Evolutionary conservation across 2,888 invertebrate species (phyloP).

Genomic region (Tetragonula carbonaria): DNA sequence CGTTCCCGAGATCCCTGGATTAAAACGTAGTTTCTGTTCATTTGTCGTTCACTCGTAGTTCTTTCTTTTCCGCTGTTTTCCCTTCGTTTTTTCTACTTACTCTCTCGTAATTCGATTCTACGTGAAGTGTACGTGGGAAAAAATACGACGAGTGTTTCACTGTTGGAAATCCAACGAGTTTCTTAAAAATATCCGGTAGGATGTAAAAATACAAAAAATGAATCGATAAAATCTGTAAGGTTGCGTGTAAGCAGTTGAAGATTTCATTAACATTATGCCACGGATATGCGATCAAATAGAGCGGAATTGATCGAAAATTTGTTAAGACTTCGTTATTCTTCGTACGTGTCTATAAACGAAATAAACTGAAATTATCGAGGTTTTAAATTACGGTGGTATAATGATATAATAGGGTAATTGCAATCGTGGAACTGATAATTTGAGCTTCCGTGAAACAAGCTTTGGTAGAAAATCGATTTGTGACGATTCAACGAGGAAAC

Average conservation of each 20-base stretch:
- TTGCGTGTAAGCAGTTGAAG: no score
- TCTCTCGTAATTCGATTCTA: neutral
- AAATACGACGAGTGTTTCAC: no score
- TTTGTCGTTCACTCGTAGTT: slow-evolving; percentile 64
- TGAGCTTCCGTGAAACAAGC: no score
- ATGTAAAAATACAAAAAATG: neutral
- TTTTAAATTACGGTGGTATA: no score
- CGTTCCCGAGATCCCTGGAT: slow-evolving; percentile 24
- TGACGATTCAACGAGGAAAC: neutral
- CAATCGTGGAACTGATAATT: neutral
- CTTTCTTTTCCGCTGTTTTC: neutral
- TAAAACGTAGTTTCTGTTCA: slow-evolving; percentile 41
- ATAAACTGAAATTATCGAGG: neutral
- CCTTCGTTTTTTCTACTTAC: neutral
- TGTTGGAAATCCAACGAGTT: neutral
- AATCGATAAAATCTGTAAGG: neutral
- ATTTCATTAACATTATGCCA: no score
- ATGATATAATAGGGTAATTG: neutral
- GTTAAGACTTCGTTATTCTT: no score
- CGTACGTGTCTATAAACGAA: no score
- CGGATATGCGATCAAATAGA: no score
- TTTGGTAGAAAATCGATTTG: neutral
- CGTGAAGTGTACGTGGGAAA: neutral
- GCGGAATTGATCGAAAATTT: no score
- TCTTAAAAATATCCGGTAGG: neutral